Evolutionary conservation across 2,888 invertebrate genomes (phyloP), one percentile per base, ranked within the genome.

Genomic region (Tenthredo notha): DNA sequence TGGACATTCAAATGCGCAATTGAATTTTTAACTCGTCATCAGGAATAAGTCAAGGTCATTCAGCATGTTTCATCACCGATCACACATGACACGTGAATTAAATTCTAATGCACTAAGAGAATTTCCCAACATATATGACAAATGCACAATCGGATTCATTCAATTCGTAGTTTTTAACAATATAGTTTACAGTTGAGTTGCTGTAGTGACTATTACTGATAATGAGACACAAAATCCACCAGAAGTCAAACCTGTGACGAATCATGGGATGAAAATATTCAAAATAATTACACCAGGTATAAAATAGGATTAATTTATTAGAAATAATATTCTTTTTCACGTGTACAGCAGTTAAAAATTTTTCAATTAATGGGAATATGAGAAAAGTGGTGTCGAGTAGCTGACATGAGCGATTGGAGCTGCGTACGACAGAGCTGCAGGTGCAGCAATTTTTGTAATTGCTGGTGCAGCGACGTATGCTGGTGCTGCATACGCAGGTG

Each of bases 401-500:
- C 86, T 88, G 40, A 88, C 87, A 83, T 88, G 88, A 82, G 88
- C 86, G 85, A 88, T 88, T 15, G 80, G 80, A 21, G 80, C 80
- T 6, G 61, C 80, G 86, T 87, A 88, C 50, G 87, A 86, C 47
- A 88, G 85, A 77, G 50, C 50, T 54, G 88, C 50, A 47, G 88
- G 88, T 54, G 78, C 84, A 33, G 85, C 85, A 65, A 86, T 85
- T 83, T 87, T 87, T 92, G 92, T 92, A 94, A 94, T 92, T 94
- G 78, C 92, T 92, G 92, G 92, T 92, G 89, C 93, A 21, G 94
- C 92, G 93, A 91, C 92, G 94, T 94, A 94, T 94, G 94, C 94
- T 83, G 47, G 94, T 87, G 67, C 93, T 18, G 43, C 85, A 94
- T 94, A 92, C 94, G 95, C 92, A 95, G 94, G 93, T 94, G 95